Evolutionary conservation across 2,113 vertebrate genomes (phyloP), one percentile per base, ranked within the genome.

Genomic region (Heteronetta atricapilla): DNA sequence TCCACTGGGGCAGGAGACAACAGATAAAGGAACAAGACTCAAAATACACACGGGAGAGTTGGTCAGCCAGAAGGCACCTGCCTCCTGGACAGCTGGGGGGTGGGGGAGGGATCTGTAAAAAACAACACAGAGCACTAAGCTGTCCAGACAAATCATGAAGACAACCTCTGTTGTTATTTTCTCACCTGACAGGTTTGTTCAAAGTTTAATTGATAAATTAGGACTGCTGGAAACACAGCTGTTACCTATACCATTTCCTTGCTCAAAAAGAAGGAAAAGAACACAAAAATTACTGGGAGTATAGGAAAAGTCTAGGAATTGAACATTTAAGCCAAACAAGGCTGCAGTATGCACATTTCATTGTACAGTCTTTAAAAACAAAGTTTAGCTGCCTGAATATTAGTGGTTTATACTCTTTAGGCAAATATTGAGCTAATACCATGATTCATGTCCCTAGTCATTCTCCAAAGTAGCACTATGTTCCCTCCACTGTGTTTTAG

Each of bases 351-450:
- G 22, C 33, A 48, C 42, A 55, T 68, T 86, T 91, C 23, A 40
- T 82, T 63, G 26, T 63, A 59, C 26, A 75, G 28, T 62, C 88
- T 48, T 72, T 72, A 62, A 3, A 64, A 88, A 77, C 80, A 64
- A 64, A 90, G 29, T 86, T 83, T 79, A 93, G 68, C 64, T 95
- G 73, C 67, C 62, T 93, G 83, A 73, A 82, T 93, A 44, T 38
- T 82, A 25, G 48, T 84, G 69, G 60, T 96, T 92, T 90, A 84
- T 85, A 75, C 46, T 78, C 44, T 93, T 88, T 69, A 55, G 83
- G 86, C 86, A 96, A 96, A 96, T 94, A 94, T 93, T 93, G 93
- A 94, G 66, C 88, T 94, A 92, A 89, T 89, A 80, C 7, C 23
- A 0, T 93, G 90, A 92, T 93, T 96, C 93, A 94, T 53, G 48